phyloP scores from a whole-genome alignment of 2,888 invertebrate genomes.

The Brachylomia viminalis region DNA sequence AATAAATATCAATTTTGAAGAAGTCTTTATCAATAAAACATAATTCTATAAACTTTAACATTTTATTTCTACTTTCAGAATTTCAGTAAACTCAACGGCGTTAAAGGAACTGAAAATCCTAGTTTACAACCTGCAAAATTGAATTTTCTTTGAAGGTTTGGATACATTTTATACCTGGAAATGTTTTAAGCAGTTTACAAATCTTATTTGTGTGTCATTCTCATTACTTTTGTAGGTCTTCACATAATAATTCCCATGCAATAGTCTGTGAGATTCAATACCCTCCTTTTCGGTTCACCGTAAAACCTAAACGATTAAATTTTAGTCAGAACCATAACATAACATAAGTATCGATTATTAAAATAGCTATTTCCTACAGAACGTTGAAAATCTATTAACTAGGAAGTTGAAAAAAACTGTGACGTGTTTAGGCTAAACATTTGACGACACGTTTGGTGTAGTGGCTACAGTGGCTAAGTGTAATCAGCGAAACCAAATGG shows the following conservation, averaged over 20 bases:
- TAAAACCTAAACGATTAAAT: not conserved
- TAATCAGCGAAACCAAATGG: too few relatives aligned
- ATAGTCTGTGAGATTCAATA: not conserved
- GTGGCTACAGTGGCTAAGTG: too few relatives aligned
- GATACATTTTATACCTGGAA: not conserved
- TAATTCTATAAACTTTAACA: not conserved
- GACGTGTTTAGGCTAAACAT: slow-evolving; percentile 2
- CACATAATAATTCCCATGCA: not conserved
- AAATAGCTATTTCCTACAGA: not conserved
- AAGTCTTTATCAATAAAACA: not conserved
- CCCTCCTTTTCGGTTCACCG: too few relatives aligned
- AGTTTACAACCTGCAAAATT: not conserved
- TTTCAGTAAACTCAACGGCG: not conserved
- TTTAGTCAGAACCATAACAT: not conserved
- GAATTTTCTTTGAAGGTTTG: not conserved
- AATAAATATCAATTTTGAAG: not conserved
- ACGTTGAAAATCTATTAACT: not conserved
- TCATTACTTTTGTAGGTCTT: not conserved
- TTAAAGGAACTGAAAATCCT: not conserved
- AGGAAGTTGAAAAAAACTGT: not conserved
- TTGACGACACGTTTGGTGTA: too few relatives aligned
- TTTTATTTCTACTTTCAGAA: not conserved
- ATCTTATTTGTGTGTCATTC: not conserved
- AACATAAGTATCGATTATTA: not conserved
- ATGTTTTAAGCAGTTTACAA: not conserved